Conservation (phyloP, 2,113 vertebrate genomes). For the Lampris incognitus region DNA sequence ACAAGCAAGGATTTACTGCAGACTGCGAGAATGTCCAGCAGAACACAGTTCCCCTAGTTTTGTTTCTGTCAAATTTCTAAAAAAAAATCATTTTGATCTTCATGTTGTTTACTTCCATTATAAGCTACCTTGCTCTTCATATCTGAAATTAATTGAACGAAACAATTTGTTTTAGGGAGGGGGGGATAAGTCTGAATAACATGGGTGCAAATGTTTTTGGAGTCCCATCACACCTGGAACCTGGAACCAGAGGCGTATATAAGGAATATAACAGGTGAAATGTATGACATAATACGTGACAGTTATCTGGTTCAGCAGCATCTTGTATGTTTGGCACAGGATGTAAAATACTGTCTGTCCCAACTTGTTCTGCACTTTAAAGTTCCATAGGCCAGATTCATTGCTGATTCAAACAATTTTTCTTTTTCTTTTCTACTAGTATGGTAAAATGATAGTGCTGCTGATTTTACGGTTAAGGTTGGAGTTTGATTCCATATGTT, state of each 20-base stretch:
- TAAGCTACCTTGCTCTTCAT: background rate
- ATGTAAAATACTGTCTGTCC: background rate
- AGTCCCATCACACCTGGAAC: slow-evolving; percentile 26
- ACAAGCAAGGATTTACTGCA: slow-evolving; percentile 25
- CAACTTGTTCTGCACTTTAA: no score
- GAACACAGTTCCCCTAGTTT: slow-evolving; percentile 7
- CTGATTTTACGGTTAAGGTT: no score
- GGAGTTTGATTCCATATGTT: no score
- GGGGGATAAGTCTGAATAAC: no score
- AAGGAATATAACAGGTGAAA: slow-evolving; percentile 56
- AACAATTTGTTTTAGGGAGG: no score
- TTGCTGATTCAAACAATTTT: no score
- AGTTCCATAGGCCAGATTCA: no score
- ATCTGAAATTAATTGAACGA: no score
- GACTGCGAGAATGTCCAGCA: slow-evolving; percentile 15
- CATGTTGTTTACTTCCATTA: background rate
- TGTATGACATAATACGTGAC: slow-evolving; percentile 58
- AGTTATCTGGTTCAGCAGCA: slow-evolving; percentile 19
- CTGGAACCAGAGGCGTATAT: slow-evolving; percentile 7
- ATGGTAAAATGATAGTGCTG: no score
- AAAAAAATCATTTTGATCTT: background rate
- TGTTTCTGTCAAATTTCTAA: no score
- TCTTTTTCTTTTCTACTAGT: no score
- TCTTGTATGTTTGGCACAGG: slow-evolving; percentile 6
- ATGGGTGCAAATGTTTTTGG: slow-evolving; percentile 62